Conservation (phyloP, 2,888 invertebrate species). For the Protodeltote pygarga region DNA sequence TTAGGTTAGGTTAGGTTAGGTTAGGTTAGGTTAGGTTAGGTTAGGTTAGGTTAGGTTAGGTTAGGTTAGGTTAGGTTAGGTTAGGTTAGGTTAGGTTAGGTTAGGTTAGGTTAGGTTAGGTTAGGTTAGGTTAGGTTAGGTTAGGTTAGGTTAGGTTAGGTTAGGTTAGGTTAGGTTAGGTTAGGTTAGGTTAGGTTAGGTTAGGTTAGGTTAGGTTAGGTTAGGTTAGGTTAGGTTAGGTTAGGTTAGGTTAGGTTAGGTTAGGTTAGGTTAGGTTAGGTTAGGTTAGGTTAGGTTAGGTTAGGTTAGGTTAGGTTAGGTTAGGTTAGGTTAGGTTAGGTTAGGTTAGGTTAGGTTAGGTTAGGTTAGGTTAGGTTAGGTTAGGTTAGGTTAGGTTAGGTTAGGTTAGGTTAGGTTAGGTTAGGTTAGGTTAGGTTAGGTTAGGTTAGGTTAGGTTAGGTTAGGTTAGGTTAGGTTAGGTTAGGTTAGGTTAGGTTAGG, state of each 20-base stretch:
- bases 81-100: no score
- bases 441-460: neutral
- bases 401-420: neutral
- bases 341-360: neutral
- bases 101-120: neutral
- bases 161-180: slow-evolving; percentile 1
- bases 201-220: neutral
- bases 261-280: neutral
- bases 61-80: no score
- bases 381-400: neutral
- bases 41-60: no score
- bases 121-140: neutral
- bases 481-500: slow-evolving; percentile 5
- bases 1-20: no score
- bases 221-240: slow-evolving; percentile 1
- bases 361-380: neutral
- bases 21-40: no score
- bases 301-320: slow-evolving; percentile 1
- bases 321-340: neutral
- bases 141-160: neutral
- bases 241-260: slow-evolving; percentile 1
- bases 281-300: slow-evolving; percentile 1
- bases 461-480: slow-evolving; percentile 11
- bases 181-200: neutral
- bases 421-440: neutral